Evolutionary conservation across 2,113 vertebrate species (phyloP), one percentile per base, ranked within the genome.

Genomic region (Periophthalmodon schlosseri): DNA sequence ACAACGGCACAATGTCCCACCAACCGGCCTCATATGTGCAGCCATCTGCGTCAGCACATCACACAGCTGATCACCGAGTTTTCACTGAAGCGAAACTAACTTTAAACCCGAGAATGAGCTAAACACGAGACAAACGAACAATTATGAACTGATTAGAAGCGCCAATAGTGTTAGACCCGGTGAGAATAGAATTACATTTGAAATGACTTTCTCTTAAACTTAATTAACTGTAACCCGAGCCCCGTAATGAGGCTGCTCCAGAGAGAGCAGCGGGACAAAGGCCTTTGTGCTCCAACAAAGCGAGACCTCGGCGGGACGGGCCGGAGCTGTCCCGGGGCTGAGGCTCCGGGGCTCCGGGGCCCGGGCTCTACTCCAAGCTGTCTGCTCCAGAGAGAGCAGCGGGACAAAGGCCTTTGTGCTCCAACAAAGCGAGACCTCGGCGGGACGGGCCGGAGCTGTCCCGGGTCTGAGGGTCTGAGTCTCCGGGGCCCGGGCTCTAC

Each of bases 21-120:
- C 83, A 92, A 88, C 92, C 94, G 87, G 86, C 92, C 91, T 71
- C 21, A 73, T 50, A 57, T 56, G 77, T 70, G 68, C 74, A 66
- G 86, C 96, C 96, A 96, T 96, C 95, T 97, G 96, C 95, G 94
- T 92, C 92, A 52, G 69, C 79, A 81, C n/a, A 71, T 93, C 44
- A 21, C 21, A 66, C 75, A 83, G 76, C 91, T 72, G 18, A 74
- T 91, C 95, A 77, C 8, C 39, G 39, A 44, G 8, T 44, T 44
- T 39, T 44, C 39, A 44, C 39, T 10, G 39, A 11, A 44, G 39
- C 39, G 39, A 44, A 10, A 44, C 39, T 44, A 44, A 44, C 8
- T 44, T 44, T 44, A 44, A 39, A 44, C 39, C 28, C 28, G 28
- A 44, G 39, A 44, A 44, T 44, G 39, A 44, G 9, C 34, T 47